phyloP scores from a whole-genome alignment of 2,797 vertebrate species.

The Danio kyathit region DNA sequence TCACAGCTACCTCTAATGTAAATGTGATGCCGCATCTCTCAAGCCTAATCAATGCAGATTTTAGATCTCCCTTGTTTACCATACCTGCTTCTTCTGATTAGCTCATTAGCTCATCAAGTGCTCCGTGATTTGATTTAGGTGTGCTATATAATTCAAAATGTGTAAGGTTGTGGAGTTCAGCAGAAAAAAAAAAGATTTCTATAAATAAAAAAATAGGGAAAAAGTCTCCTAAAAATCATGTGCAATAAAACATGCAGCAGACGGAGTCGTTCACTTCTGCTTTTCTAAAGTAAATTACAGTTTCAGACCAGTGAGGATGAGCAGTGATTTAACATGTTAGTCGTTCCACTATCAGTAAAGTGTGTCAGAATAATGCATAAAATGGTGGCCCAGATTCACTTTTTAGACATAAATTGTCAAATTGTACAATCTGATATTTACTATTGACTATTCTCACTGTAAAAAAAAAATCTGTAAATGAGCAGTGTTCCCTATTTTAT shows the following conservation, averaged over 20 bases:
- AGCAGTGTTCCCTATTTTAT: too few species aligned
- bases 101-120: background rate
- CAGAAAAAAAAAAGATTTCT: background rate
- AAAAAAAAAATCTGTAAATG: too few species aligned
- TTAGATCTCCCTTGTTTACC: constrained; percentile 1
- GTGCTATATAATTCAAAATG: background rate
- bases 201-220: background rate
- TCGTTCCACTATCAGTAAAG: too few species aligned
- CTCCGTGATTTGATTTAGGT: background rate
- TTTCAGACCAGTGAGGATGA: too few species aligned
- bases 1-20: background rate
- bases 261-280: background rate
- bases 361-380: too few species aligned
- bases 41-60: background rate
- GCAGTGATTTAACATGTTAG: too few species aligned
- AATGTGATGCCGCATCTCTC: background rate
- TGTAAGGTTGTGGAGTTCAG: background rate
- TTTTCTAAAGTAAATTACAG: constrained; percentile 7
- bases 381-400: too few species aligned
- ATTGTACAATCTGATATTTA: too few species aligned
- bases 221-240: too few species aligned
- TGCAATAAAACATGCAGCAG: background rate
- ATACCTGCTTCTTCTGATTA: constrained; percentile 9
- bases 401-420: too few species aligned
- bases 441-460: too few species aligned